Evolutionary conservation across 2,888 invertebrate genomes (phyloP), one percentile per base, ranked within the genome.

Genomic region (Monopis laevigella): DNA sequence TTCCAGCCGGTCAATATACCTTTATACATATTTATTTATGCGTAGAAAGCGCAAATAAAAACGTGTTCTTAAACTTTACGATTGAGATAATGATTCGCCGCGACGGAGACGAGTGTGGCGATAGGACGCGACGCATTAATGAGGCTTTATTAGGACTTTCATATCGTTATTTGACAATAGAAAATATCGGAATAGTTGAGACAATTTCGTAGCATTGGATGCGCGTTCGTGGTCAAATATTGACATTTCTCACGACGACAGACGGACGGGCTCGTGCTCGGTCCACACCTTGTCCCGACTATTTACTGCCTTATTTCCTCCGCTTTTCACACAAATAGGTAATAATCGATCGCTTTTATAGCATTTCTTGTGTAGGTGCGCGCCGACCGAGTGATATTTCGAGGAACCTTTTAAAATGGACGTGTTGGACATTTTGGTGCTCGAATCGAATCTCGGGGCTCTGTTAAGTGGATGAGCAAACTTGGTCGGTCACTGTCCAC

Each of bases 341-440:
- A 78, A 78, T 77, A 77, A 80, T 78, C 78, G 74, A 80, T 78
- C 65, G 73, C 62, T 68, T 74, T 78, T 78, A 78, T 78, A 73
- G 72, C 74, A 62, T 62, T 58, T 46, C 58, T 55, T 59, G 66
- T 67, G 65, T 61, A 65, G 67, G 66, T 64, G 62, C 59, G 63
- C 61, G 19, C 65, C 57, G 50, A 47, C 49, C 54, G 58, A 30
- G 65, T 65, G 73, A 71, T 60, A 70, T 56, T 80, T 80, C 78
- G 71, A 49, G 54, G 78, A 77, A 78, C 59, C 63, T 62, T 59
- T 62, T 60, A 63, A 55, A 57, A 62, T 62, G 61, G 63, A 58
- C 63, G 57, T 56, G 59, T 62, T 58, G 63, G 64, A 57, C 62
- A 56, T 55, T 62, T 58, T 62, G 62, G 60, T 60, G 56, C 52